Evolutionary conservation across 2,888 invertebrate species (phyloP).

Genomic region (Caenorhabditis panamensis): DNA sequence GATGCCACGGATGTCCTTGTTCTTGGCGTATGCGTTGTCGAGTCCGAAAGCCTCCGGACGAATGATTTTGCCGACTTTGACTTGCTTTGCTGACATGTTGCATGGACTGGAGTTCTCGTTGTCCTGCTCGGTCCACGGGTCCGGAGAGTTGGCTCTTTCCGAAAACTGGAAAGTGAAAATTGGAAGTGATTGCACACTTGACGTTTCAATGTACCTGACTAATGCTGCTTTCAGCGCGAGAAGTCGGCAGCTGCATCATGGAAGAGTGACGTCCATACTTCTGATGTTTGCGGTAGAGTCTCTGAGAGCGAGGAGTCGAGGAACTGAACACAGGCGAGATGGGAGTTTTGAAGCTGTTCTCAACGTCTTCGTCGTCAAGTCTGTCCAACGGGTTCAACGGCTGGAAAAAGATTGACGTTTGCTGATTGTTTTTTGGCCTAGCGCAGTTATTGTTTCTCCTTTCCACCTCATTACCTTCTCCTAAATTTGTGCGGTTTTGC

Average conservation of each 20-base stretch:
- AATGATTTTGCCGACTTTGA: neutral
- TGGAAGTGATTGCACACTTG: neutral
- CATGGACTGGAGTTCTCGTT: slow-evolving; percentile 29
- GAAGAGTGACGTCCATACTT: slow-evolving; percentile 38
- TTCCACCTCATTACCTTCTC: slow-evolving; percentile 11
- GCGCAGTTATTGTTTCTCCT: neutral
- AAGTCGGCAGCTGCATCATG: slow-evolving; percentile 21
- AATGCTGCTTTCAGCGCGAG: slow-evolving; percentile 55
- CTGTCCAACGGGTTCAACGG: slow-evolving; percentile 23
- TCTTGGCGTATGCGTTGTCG: slow-evolving; percentile 39
- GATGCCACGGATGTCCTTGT: slow-evolving; percentile 65
- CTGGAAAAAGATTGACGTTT: slow-evolving; percentile 32
- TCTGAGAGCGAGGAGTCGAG: slow-evolving; percentile 36
- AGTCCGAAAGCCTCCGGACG: slow-evolving; percentile 41
- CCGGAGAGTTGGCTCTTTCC: slow-evolving; percentile 23
- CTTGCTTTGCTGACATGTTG: neutral
- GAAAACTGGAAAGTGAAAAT: slow-evolving; percentile 4
- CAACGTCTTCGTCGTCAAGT: neutral
- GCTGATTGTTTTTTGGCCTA: neutral
- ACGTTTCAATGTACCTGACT: slow-evolving; percentile 6
- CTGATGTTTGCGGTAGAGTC: slow-evolving; percentile 42
- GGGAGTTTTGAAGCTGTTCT: slow-evolving; percentile 22
- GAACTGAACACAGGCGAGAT: slow-evolving; percentile 22
- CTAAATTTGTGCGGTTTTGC: neutral
- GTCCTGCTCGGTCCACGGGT: slow-evolving; percentile 27